Conservation (phyloP, 2,113 vertebrate genomes). For the Eretmochelys imbricata region DNA sequence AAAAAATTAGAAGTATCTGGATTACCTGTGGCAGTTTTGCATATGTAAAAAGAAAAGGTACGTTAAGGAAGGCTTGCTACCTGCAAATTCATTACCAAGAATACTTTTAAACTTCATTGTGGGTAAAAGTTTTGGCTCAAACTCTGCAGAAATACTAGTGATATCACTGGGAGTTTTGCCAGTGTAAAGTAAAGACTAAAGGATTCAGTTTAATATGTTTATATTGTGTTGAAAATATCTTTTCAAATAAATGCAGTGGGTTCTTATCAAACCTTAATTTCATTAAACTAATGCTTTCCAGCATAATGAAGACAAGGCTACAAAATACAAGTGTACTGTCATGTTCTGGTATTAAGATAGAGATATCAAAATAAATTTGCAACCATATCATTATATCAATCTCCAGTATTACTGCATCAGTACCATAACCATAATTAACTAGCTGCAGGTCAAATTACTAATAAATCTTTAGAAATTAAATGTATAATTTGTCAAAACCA, state of each 20-base stretch:
- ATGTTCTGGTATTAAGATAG: conserved; percentile 63
- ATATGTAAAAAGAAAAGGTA: conserved; percentile 42
- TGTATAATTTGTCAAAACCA: conserved; percentile 82
- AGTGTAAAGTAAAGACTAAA: conserved; percentile 1
- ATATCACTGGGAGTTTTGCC: fast-evolving
- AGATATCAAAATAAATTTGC: conserved; percentile 74
- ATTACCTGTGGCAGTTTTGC: not conserved
- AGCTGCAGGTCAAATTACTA: conserved; percentile 78
- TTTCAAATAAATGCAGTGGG: conserved; percentile 58
- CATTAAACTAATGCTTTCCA: conserved; percentile 76
- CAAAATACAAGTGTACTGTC: conserved; percentile 69
- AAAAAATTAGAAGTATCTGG: conserved; percentile 17
- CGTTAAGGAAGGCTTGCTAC: conserved; percentile 52
- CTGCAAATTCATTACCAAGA: conserved; percentile 59
- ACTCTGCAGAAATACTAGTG: not conserved
- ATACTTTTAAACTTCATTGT: conserved; percentile 50
- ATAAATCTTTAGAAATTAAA: conserved; percentile 85
- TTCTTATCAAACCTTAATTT: conserved; percentile 64
- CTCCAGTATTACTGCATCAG: conserved; percentile 68
- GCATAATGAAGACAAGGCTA: conserved; percentile 67
- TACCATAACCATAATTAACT: conserved; percentile 81
- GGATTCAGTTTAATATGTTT: conserved; percentile 10
- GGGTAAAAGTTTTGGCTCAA: not conserved
- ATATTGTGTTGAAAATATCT: conserved; percentile 52
- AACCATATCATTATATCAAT: conserved; percentile 74